Base-by-base conservation (phyloP, 2,797 vertebrate genomes). In the Pangasius mekongensis region DNA sequence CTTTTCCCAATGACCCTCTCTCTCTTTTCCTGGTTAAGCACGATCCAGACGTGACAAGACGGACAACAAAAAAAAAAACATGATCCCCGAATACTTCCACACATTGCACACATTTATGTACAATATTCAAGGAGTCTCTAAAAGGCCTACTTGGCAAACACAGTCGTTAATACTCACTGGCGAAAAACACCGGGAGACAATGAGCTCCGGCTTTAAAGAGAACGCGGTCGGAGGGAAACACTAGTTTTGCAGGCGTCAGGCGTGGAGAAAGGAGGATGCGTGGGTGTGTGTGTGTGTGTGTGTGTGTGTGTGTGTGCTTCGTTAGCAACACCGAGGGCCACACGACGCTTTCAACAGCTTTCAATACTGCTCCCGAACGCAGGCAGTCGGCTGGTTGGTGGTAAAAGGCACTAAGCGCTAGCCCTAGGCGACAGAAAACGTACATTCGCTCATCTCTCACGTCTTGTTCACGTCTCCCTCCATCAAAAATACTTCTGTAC, bases 341-440 rank as follows among this genome's bases (percentile, higher is more conserved):
- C 86, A 58, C 81, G 77, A 85, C 89, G 77, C 84, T 90, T 86
- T 69, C 39, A 11, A 33, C 64, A 66, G 60, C 60, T 33, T 83
- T 64, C 62, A 0, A 84, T 24, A 60, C 87, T 73, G 74, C 83
- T 82, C 82, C 81, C 60, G 84, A 82, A 85, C 83, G 84, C 91
- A 89, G 87, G 69, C 84, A 90, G 90, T 90, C 87, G 90, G 89
- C 88, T 87, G 91, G 87, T 92, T 93, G 74, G 92, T 94, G 62
- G 60, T n/a, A 83, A 93, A 97, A 97, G 96, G 96, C 96, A 97
- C 96, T 96, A 95, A 93, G 94, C 94, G 92, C 94, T 94, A 94
- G 94, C 95, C 93, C 92, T 95, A 95, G 93, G 95, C 86, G 94
- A 95, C 94, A 90, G n/a, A 94, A 95, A 94, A 87, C 43, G 83